Evolutionary conservation across 1,140 invertebrate genomes (phyloP).

Genomic region (Bombus pascuorum): DNA sequence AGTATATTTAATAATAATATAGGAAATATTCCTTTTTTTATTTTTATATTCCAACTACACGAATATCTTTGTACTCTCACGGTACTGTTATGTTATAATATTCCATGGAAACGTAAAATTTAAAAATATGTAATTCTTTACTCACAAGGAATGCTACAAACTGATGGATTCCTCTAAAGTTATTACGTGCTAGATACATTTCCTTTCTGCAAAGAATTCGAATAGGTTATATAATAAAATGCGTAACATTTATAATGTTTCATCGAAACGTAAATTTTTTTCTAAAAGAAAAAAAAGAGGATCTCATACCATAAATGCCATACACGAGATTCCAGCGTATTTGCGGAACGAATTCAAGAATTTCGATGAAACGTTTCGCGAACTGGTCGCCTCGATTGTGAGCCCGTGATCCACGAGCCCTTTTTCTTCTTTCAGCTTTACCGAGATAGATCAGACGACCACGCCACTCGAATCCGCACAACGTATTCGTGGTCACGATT

Average conservation of each 20-base stretch:
- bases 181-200: not conserved
- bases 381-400: not conserved
- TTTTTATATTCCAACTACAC: not conserved
- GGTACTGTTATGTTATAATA: too few relatives aligned
- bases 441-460: slow-evolving; percentile 33
- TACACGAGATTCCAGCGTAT: not conserved
- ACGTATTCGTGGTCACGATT: slow-evolving; percentile 43
- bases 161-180: not conserved
- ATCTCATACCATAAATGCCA: not conserved
- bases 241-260: too few relatives aligned
- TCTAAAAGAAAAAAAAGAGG: not conserved
- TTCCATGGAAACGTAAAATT: not conserved
- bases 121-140: not conserved
- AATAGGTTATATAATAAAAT: not conserved
- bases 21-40: not conserved
- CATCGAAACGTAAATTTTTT: not conserved
- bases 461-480: slow-evolving; percentile 32
- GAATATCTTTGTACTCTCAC: not conserved
- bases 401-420: not conserved
- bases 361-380: slow-evolving; percentile 14
- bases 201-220: not conserved
- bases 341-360: not conserved
- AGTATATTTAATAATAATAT: not conserved
- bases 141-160: not conserved
- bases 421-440: slow-evolving; percentile 20